phyloP scores from a whole-genome alignment of 2,888 invertebrate species.

The Eledona agricola region DNA sequence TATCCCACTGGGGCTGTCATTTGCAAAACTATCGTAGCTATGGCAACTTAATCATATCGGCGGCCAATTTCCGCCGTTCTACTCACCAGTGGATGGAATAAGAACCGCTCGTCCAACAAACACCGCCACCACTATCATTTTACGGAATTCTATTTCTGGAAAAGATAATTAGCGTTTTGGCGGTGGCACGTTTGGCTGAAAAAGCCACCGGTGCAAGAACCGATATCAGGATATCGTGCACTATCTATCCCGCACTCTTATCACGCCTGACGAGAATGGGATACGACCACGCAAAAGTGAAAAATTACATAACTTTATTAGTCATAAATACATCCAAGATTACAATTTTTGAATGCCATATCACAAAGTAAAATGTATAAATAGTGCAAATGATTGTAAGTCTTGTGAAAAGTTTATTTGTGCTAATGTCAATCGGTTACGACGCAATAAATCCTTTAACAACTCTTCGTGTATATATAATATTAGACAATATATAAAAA shows the following conservation, averaged over 20 bases:
- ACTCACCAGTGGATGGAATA: too few species aligned
- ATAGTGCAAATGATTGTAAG: slow-evolving; percentile 44
- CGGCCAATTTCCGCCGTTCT: too few species aligned
- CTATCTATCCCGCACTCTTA: too few species aligned
- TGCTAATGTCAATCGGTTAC: slow-evolving; percentile 12
- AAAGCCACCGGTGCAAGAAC: too few species aligned
- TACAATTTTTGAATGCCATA: slow-evolving; percentile 37
- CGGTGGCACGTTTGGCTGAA: too few species aligned
- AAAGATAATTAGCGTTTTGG: too few species aligned
- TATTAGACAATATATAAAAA: slow-evolving; percentile 18
- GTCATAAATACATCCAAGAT: slow-evolving; percentile 26
- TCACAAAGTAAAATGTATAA: slow-evolving; percentile 51
- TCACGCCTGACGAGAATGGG: too few species aligned
- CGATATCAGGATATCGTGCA: too few species aligned
- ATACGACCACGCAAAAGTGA: slow-evolving; percentile 1
- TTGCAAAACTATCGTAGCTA: slow-evolving; percentile 13
- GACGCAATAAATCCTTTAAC: background rate
- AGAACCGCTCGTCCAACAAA: too few species aligned
- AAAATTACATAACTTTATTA: slow-evolving; percentile 26
- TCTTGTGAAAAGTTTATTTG: slow-evolving; percentile 27
- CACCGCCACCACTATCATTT: too few species aligned
- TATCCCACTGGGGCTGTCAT: slow-evolving; percentile 10
- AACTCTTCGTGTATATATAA: background rate
- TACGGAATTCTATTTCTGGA: too few species aligned
- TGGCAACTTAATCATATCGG: slow-evolving; percentile 9